phyloP scores from a whole-genome alignment of 2,113 vertebrate species.

The Hucho hucho region DNA sequence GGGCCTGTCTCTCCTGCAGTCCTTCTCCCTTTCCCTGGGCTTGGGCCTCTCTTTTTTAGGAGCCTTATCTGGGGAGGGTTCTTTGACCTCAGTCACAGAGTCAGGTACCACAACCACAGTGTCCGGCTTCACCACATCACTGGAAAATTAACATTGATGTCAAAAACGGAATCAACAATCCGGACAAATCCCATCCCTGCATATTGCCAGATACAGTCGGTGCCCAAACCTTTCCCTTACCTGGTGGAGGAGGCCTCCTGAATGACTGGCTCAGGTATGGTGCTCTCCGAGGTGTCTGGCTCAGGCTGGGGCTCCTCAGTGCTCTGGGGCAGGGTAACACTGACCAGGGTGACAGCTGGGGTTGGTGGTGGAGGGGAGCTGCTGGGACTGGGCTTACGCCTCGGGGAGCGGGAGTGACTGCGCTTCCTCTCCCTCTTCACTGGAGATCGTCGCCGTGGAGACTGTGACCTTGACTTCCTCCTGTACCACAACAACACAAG shows the following conservation, averaged over 20 bases:
- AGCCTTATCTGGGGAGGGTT: conserved; percentile 84
- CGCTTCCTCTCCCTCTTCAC: conserved; percentile 91
- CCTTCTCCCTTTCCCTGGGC: conserved; percentile 76
- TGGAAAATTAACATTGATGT: conserved; percentile 52
- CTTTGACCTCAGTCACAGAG: conserved; percentile 82
- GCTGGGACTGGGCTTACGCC: conserved; percentile 85
- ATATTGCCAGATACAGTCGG: neutral
- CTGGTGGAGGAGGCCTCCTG: conserved; percentile 88
- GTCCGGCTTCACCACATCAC: conserved; percentile 74
- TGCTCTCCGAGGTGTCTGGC: conserved; percentile 83
- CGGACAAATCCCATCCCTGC: no score
- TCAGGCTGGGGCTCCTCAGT: conserved; percentile 80
- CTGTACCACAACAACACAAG: conserved; percentile 58
- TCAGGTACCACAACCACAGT: conserved; percentile 84
- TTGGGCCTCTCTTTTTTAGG: conserved; percentile 78
- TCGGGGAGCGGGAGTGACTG: conserved; percentile 90
- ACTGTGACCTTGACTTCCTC: conserved; percentile 91
- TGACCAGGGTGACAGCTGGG: no score
- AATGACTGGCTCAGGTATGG: conserved; percentile 79
- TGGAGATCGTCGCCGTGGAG: conserved; percentile 88
- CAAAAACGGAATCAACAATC: no score
- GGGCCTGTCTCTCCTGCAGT: conserved; percentile 77
- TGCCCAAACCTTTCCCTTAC: conserved; percentile 51
- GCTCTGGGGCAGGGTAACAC: conserved; percentile 71
- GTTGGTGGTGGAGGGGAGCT: conserved; percentile 73